phyloP scores from a whole-genome alignment of 2,797 vertebrate species.

The Poliocrania exsul region DNA sequence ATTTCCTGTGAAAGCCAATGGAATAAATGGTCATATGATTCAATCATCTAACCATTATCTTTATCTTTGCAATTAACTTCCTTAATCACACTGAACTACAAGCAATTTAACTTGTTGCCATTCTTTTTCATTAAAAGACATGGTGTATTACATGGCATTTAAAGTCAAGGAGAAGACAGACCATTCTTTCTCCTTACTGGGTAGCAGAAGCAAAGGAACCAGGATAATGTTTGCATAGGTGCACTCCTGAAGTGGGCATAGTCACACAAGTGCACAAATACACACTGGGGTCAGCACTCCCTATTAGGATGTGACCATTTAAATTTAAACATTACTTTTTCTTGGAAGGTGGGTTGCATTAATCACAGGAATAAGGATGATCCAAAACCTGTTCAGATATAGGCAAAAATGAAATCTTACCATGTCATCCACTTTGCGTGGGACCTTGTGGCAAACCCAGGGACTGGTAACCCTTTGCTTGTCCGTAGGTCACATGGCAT shows the following conservation, averaged over 20 bases:
- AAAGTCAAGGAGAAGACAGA: background rate
- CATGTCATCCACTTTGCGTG: background rate
- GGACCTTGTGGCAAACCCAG: fast-evolving
- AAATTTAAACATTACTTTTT: background rate
- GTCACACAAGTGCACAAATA: background rate
- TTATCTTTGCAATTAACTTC: background rate
- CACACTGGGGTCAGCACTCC: background rate
- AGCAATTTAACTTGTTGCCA: background rate
- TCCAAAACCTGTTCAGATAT: background rate
- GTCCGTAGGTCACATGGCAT: background rate
- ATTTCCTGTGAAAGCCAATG: background rate
- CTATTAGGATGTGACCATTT: background rate
- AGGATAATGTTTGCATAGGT: background rate
- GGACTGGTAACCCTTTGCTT: background rate
- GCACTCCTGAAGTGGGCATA: background rate
- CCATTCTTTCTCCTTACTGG: background rate
- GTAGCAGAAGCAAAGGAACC: background rate
- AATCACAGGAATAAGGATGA: background rate
- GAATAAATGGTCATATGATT: background rate
- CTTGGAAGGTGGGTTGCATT: background rate
- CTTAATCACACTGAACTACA: background rate
- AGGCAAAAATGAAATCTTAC: background rate
- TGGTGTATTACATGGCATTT: background rate
- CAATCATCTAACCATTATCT: background rate
- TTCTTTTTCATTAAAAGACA: background rate